Evolutionary conservation across 2,888 invertebrate species (phyloP).

Genomic region (Eupeodes luniger): DNA sequence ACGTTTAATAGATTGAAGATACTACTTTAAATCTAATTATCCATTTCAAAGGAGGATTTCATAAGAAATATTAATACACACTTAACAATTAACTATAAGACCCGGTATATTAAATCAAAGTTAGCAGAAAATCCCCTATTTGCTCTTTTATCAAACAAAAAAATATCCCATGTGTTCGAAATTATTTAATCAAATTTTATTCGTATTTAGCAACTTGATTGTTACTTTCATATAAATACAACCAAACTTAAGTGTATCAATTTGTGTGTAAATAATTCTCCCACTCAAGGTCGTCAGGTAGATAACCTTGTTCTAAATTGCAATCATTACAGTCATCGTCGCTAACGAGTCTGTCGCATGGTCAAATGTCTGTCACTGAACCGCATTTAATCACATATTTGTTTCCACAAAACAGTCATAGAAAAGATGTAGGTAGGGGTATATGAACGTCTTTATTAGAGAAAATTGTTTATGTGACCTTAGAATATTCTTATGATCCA

Average conservation of each 20-base stretch:
- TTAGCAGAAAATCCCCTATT: too few species aligned
- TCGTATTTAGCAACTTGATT: too few species aligned
- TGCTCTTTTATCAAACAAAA: too few species aligned
- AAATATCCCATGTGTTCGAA: too few species aligned
- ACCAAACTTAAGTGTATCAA: slow-evolving; percentile 14
- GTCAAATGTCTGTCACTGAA: slow-evolving; percentile 51
- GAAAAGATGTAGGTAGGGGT: neutral
- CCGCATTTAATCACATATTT: slow-evolving; percentile 47
- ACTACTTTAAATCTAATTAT: too few species aligned
- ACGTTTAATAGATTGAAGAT: too few species aligned
- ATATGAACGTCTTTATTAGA: neutral
- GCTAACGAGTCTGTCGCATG: slow-evolving; percentile 31
- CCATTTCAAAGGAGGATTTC: too few species aligned
- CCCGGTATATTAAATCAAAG: too few species aligned
- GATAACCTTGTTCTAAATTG: slow-evolving; percentile 72
- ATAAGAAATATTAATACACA: too few species aligned
- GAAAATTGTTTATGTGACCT: neutral
- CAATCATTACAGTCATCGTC: slow-evolving; percentile 33
- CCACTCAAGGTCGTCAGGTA: slow-evolving; percentile 70
- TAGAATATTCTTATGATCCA: neutral
- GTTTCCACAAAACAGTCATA: neutral
- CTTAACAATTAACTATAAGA: too few species aligned
- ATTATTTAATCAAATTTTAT: too few species aligned
- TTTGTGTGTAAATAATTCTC: slow-evolving; percentile 56
- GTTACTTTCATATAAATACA: too few species aligned